A percentile compares a stretch with the other conserved stretches of the same genome.
These are phyloP conservation scores for Balaenoptera acutorostrata DNA, from an alignment of 2,113 vertebrate species.

Conservation along the genomic window DNA sequence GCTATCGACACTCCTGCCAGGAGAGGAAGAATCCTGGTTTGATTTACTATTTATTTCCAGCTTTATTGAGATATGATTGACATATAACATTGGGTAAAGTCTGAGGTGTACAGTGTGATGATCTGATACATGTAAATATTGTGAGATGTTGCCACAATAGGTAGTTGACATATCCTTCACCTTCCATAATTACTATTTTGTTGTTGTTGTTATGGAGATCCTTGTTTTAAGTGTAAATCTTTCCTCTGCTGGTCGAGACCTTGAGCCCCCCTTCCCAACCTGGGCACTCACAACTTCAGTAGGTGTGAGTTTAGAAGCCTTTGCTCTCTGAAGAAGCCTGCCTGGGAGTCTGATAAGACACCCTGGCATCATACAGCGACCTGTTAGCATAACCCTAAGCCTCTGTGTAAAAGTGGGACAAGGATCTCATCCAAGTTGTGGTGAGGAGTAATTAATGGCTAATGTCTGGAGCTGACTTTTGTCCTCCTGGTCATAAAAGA, in stretches of 20 bases:
- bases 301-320: neutral
- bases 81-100: neutral
- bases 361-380: neutral
- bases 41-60: neutral
- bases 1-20: neutral
- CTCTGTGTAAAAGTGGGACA: neutral
- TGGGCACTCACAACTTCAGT: neutral
- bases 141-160: neutral
- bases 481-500: constrained; percentile 61
- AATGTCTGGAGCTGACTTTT: constrained; percentile 65
- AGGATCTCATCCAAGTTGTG: constrained; percentile 35
- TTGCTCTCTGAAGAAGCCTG: neutral
- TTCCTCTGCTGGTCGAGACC: neutral
- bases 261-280: rapidly evolving
- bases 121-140: neutral
- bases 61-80: neutral
- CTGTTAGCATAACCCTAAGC: neutral
- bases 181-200: neutral
- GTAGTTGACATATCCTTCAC: neutral
- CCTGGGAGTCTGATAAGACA: neutral
- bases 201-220: neutral
- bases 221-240: neutral
- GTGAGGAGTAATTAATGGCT: constrained; percentile 35
- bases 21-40: neutral
- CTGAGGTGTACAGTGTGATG: neutral